Base-by-base conservation (phyloP, 2,113 vertebrate genomes). In the Prietella phreatophila region DNA sequence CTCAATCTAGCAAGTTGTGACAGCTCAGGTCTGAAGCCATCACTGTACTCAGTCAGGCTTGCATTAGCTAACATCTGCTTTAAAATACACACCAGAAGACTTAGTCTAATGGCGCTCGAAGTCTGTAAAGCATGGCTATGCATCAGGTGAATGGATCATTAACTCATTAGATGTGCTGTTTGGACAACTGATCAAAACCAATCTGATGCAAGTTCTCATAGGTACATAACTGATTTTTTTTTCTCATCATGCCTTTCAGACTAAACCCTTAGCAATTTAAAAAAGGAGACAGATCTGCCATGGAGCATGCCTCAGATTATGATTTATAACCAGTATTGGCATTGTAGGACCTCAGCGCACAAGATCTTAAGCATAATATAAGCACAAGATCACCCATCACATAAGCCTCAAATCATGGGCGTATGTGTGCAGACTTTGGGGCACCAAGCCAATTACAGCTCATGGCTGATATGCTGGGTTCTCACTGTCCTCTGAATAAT, bases 1-100 rank as follows among this genome's bases (percentile, higher is more conserved):
- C 10, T 42, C 39, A 10, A 78, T 7, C 25, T 78, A n/a, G 50
- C 82, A 83, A 39, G 55, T 71, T 88, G 88, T 93, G 91, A 91
- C 91, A 91, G 89, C 88, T 91, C 61, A 69, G 84, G 86, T 91
- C 90, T 88, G 83, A 86, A 84, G 20, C 42, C 87, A 82, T 73
- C 69, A 27, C 6, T 50, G 80, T 89, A 88, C 90, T 92, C 86
- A 93, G 93, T 91, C 88, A 88, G 91, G 84, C 84, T 79, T 75
- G 69, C 69, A 36, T 85, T 27, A 81, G 82, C 67, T 33, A 36
- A 87, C 47, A 88, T 83, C 89, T 86, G 80, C 50, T 82, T 42
- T 9, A 84, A 20, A 89, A 71, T 19, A 22, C 42, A 61, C 69
- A 86, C 71, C 73, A 60, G 56, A 39, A 89, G 67, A 58, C 27